These are phyloP conservation scores for Drosophila varians DNA, from an alignment of 1,140 invertebrate species.

Conservation along the genomic window DNA sequence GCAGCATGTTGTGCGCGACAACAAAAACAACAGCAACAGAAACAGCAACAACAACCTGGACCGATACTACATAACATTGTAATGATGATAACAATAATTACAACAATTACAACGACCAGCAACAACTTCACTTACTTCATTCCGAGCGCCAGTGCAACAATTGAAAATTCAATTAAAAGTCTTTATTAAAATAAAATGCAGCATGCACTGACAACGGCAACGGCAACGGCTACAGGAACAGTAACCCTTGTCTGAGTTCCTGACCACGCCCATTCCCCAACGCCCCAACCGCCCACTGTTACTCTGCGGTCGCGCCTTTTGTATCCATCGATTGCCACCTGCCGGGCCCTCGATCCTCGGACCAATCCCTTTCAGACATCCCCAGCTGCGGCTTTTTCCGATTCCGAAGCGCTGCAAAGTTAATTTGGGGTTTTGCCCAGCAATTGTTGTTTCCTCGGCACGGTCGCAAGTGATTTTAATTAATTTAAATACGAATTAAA, in stretches of 20 bases:
- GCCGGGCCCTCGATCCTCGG: conserved; percentile 37
- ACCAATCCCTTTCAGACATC: conserved; percentile 3
- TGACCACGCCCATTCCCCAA: conserved; percentile 7
- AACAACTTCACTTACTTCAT: conserved; percentile 18
- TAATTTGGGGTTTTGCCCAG: conserved; percentile 69
- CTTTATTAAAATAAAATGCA: conserved; percentile 81
- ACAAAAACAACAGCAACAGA: too few species aligned
- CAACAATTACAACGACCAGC: conserved; percentile 49
- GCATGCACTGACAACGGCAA: conserved; percentile 47
- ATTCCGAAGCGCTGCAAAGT: conserved; percentile 71
- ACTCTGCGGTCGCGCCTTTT: conserved; percentile 60
- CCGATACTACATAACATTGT: conserved; percentile 61
- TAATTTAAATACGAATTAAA: conserved; percentile 81
- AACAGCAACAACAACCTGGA: conserved; percentile 5
- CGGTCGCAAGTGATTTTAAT: conserved; percentile 76
- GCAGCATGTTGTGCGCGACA: conserved; percentile 35
- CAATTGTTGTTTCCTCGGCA: conserved; percentile 45
- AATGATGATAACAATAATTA: conserved; percentile 66
- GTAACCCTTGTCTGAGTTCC: conserved; percentile 12
- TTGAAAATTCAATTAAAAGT: conserved; percentile 82
- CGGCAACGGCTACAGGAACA: conserved; percentile 25
- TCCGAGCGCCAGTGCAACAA: conserved; percentile 54
- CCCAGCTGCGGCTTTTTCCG: conserved; percentile 60
- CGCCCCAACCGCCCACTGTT: neutral
- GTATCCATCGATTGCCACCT: conserved; percentile 59